Base-by-base conservation (phyloP, 2,888 invertebrate genomes). In the Plutella xylostella region DNA sequence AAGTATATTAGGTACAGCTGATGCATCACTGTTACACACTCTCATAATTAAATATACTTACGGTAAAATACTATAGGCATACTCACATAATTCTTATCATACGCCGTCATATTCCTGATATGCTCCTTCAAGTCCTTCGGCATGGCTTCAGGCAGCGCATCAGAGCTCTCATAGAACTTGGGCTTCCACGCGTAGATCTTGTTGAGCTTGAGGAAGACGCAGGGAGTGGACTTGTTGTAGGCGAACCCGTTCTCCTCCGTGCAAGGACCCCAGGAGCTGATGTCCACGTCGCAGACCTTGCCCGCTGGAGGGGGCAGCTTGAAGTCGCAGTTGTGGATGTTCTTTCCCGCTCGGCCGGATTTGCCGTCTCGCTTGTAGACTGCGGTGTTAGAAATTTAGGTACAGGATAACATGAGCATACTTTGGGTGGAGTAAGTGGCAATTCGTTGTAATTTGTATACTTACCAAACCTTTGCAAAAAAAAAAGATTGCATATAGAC, bases 141-240 rank as follows among this genome's bases (percentile, higher is more conserved):
- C 94, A 96, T 94, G 2, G 87, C 86, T 0, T 69, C 58, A 0
- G 96, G 96, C 40, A 95, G 79, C 45, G 83, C 71, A 7, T 84
- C 77, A 0, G 91, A 87, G 51, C 90, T 88, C 61, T 93, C 90
- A 65, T 92, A 96, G 62, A 88, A 92, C 25, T 91, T 87, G 0
- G 97, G 97, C 52, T 86, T 84, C 97, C 97, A 97, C 17, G 90
- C 94, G 59, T 89, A 96, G 61, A 97, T 96, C 87, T 93, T 96
- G 82, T 99, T 99, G 33, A 99, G 84, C 71, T 98, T 98, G 46
- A 99, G 86, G 67, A 98, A 92, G 51, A 98, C 87, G 75, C 99
- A 99, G 0, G 98, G 98, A 17, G 92, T 90, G 34, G 96, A 96
- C 65, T 91, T 91, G 68, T 94, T 92, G 74, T 94, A 98, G 48